Conservation (phyloP, 2,113 vertebrate genomes). For the Pleuronectes platessa region DNA sequence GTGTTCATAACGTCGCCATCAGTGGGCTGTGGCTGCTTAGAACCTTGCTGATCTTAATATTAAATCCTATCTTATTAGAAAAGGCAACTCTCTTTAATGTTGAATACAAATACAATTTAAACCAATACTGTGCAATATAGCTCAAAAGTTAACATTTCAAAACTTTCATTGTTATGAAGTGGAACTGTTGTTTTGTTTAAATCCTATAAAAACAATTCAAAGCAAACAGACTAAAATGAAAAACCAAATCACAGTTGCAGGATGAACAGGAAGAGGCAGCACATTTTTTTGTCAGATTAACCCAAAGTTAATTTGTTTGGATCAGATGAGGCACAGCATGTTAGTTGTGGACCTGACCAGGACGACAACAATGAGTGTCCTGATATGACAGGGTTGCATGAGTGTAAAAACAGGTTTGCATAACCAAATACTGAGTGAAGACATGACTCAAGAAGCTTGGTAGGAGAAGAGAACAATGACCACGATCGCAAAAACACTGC, state of each 20-base stretch:
- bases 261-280: neutral
- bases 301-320: neutral
- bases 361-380: neutral
- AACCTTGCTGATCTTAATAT: neutral
- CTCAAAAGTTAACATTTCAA: too few relatives aligned
- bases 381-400: neutral
- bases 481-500: too few relatives aligned
- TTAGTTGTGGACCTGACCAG: neutral
- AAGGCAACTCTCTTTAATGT: neutral
- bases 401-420: neutral
- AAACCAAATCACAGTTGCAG: neutral
- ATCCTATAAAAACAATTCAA: neutral
- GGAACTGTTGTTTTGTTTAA: too few relatives aligned
- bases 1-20: conserved; percentile 1
- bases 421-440: neutral
- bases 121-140: too few relatives aligned
- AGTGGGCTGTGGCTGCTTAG: neutral
- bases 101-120: too few relatives aligned
- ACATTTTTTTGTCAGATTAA: neutral
- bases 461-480: neutral
- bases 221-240: neutral
- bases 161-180: neutral
- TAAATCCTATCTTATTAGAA: neutral
- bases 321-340: neutral
- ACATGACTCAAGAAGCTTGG: neutral